Evolutionary conservation across 2,113 vertebrate species (phyloP).

Genomic region (Ptychochromis oligacanthus): DNA sequence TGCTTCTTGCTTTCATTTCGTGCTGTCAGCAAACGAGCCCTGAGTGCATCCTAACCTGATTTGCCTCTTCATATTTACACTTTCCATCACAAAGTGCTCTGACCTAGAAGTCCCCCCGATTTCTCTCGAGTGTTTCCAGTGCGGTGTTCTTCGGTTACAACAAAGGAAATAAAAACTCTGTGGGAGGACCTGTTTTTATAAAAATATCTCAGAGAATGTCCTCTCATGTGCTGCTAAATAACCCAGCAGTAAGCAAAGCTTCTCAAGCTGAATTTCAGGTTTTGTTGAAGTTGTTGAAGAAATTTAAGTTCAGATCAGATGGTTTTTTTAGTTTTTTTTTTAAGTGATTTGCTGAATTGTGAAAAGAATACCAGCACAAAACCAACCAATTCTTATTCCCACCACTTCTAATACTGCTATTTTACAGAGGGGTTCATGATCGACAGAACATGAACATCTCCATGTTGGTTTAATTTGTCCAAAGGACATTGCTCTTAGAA

Average conservation of each 20-base stretch:
- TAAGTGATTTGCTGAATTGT: not conserved
- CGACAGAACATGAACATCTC: no score
- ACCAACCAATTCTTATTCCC: no score
- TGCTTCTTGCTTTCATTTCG: constrained; percentile 49
- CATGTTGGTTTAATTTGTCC: no score
- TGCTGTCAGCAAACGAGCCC: constrained; percentile 58
- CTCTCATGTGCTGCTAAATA: not conserved
- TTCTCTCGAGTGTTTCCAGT: constrained; percentile 30
- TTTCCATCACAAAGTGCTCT: constrained; percentile 59
- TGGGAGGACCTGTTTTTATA: not conserved
- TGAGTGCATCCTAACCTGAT: constrained; percentile 64
- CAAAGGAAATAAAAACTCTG: constrained; percentile 13
- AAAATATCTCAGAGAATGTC: not conserved
- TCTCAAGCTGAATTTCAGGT: not conserved
- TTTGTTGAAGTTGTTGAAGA: not conserved
- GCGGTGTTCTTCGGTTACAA: constrained; percentile 27
- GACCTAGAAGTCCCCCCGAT: constrained; percentile 28
- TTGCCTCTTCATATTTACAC: constrained; percentile 56
- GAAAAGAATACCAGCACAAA: not conserved
- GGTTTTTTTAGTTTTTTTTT: not conserved
- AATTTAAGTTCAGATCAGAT: not conserved
- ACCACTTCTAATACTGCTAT: no score
- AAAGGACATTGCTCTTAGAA: no score
- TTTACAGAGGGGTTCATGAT: no score
- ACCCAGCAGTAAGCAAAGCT: rapidly evolving